Evolutionary conservation across 92 coral and sea anemone species (phyloP).

Genomic region (Plumapathes pennacea): DNA sequence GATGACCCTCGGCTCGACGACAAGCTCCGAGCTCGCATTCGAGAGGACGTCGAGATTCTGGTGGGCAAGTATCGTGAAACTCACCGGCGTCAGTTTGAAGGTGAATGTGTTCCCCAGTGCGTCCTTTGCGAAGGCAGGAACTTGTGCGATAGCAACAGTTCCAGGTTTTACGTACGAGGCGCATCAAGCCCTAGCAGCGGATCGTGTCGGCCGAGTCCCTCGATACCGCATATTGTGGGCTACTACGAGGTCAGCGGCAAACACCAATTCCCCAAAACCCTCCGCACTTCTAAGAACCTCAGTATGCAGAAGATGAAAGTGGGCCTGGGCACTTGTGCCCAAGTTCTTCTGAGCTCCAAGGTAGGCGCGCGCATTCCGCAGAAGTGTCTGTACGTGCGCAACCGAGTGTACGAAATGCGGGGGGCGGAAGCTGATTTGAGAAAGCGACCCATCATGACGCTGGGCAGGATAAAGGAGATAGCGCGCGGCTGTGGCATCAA

Average conservation of each 20-base stretch:
- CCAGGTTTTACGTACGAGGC: conserved; percentile 57
- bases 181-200: conserved; percentile 17
- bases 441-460: conserved; percentile 74
- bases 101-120: conserved; percentile 74
- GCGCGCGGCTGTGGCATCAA: conserved; percentile 84
- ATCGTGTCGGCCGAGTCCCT: conserved; percentile 48
- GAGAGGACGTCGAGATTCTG: conserved; percentile 76
- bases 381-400: conserved; percentile 82
- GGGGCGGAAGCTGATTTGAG: conserved; percentile 57
- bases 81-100: conserved; percentile 72
- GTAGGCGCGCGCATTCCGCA: conserved; percentile 85
- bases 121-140: conserved; percentile 73
- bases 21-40: conserved; percentile 60
- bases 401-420: conserved; percentile 69
- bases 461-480: conserved; percentile 61
- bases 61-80: conserved; percentile 67
- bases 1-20: conserved; percentile 76
- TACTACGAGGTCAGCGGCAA: conserved; percentile 84
- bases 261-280: conserved; percentile 65
- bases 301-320: conserved; percentile 77
- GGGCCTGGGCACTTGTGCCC: conserved; percentile 68
- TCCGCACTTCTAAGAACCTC: conserved; percentile 67
- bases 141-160: conserved; percentile 62
- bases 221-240: conserved; percentile 82
- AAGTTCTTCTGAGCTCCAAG: conserved; percentile 62